Base-by-base conservation (phyloP, 2,888 invertebrate genomes). In the Ochropleura leucogaster region DNA sequence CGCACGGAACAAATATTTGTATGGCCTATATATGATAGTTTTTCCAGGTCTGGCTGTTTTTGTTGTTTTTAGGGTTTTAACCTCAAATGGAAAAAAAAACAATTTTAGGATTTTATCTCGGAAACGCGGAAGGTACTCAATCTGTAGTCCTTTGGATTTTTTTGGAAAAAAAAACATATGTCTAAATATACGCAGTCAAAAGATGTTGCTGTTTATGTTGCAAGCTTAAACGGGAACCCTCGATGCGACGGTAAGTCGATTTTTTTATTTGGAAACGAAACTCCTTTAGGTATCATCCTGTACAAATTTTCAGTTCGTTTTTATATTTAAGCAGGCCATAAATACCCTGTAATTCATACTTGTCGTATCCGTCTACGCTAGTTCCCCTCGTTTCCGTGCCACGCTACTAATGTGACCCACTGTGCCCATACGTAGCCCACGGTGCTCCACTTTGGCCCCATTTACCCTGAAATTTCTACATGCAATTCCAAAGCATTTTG, bases 301-400 rank as follows among this genome's bases (percentile, higher is more conserved):
- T 80, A 68, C 0, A 30, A 12, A 42, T 69, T 83, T 74, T 72
- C 63, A 74, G 71, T 53, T 69, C 85, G 71, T 86, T 89, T 30
- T 88, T 87, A 88, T 87, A 87, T 86, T 87, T 81, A 63, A 71
- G 63, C 68, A 74, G 80, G 80, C 79, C 85, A 83, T 85, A 87
- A 87, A 86, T 77, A 85, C 77, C 74, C 74, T 77, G 85, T 88
- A 86, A 89, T 87, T 89, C 86, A 89, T 88, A 81, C 82, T 75
- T 69, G 74, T 44, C 68, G 78, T 80, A 82, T 85, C 87, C 85
- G 82, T 67, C 63, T 70, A 64, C 59, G 74, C 76, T 83, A 79
- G 84, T 85, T 87, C 68, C 14, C 14, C 76, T 79, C 80, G 77
- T 72, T 85, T 87, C 77, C 83, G 82, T 73, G 70, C 64, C 68